Conservation (phyloP, 1,140 invertebrate genomes). For the Contarinia nasturtii region DNA sequence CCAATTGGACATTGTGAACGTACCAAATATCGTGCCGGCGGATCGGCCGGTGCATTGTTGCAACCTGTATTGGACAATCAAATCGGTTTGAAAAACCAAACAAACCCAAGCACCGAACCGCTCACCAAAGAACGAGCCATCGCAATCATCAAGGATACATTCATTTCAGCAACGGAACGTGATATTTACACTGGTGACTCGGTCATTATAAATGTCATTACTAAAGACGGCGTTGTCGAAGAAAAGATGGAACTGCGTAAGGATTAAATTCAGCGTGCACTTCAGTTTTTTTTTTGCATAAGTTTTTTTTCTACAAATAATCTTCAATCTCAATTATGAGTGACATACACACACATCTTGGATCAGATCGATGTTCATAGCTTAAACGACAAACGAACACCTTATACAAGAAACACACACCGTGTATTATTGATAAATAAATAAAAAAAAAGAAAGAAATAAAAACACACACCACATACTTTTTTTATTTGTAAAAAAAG, state of each 20-base stretch:
- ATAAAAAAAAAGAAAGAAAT: too few relatives aligned
- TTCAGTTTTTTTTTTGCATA: not conserved
- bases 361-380: too few relatives aligned
- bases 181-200: constrained; percentile 95
- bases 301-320: too few relatives aligned
- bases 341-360: too few relatives aligned
- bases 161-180: constrained; percentile 90
- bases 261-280: constrained; percentile 59
- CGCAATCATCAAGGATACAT: constrained; percentile 78
- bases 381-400: too few relatives aligned
- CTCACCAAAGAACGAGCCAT: constrained; percentile 65
- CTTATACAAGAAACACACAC: too few relatives aligned
- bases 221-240: constrained; percentile 64
- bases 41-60: constrained; percentile 59
- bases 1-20: constrained; percentile 87
- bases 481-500: too few relatives aligned
- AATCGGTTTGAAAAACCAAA: constrained; percentile 74
- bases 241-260: constrained; percentile 50
- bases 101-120: constrained; percentile 33
- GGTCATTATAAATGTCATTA: constrained; percentile 75
- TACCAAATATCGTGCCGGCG: constrained; percentile 59
- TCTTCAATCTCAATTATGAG: too few relatives aligned
- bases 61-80: constrained; percentile 81
- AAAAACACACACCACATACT: too few relatives aligned
- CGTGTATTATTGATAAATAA: too few relatives aligned